Base-by-base conservation (phyloP, 2,888 invertebrate genomes). In the Tetranychus piercei region DNA sequence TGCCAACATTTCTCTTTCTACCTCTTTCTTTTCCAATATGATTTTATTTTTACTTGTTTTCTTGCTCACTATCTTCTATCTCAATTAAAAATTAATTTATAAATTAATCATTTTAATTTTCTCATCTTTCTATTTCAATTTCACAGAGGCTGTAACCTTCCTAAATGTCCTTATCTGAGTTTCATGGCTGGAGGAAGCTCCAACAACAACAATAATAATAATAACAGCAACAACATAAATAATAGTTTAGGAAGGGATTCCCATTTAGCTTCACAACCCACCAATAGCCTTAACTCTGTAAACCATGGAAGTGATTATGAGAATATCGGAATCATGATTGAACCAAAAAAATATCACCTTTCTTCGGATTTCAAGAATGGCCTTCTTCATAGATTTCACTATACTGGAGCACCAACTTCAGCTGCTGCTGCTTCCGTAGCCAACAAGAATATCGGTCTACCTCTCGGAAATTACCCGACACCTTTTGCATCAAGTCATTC, bases 91-190 rank as follows among this genome's bases (percentile, higher is more conserved):
- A 6, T 55, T 55, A 55, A 55, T 34, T 34, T 34, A 34, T 34
- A 55, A 15, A 55, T 15, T 55, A 55, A 55, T 55, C 55, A 15
- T 15, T 15, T 55, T 8, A 15, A 15, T 55, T 55, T 55, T 55
- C 55, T 55, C 55, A 65, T 55, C 55, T 55, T 7, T 55, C 55
- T n/a, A 65, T 65, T 67, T 67, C 67, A 18, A 67, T 18, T 67
- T 67, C n/a, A 67, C 79, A 85, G 88, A 79, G 88, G 88, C 34
- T 88, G 88, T 81, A 85, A 85, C 69, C 81, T 87, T 65, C 86
- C 86, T 78, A 87, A 87, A 78, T 88, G 88, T 81, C 87, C 86
- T 81, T 87, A 87, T 80, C 84, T 86, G 78, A 84, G 44, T 15
- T 23, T 15, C 22, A 43, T 69, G 20, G 75, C 77, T 43, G 75